Evolutionary conservation across 2,888 invertebrate genomes (phyloP), one percentile per base, ranked within the genome.

Genomic region (Mythimna ferrago): DNA sequence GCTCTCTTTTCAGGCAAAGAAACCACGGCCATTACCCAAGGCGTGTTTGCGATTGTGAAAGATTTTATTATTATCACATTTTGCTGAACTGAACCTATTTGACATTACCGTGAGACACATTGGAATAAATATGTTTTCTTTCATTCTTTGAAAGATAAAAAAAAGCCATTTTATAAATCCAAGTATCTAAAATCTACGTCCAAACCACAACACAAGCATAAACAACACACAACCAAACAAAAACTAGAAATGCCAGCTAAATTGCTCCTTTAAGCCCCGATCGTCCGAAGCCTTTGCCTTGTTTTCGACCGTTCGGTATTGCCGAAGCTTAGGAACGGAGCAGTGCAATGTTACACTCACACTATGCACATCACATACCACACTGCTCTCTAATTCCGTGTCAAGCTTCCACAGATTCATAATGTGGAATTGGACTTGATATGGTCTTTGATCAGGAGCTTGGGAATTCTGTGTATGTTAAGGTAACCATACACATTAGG

Each of bases 331-430:
- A 66, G 38, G 48, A 51, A 11, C 64, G n/a, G 21, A 35, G 51
- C n/a, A 3, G 51, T 48, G 63, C 41, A 48, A 78, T 71, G 78
- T 58, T 41, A 32, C 19, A 58, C 58, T 71, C 66, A 71, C 66
- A 77, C 62, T 58, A 26, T 44, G 26, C 61, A 2, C 53, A 62
- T 26, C 57, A 11, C 32, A 76, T 76, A 69, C 77, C 48, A 1
- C 44, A 21, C 57, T 62, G 16, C 56, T 54, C 35, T 54, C 48
- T 71, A 48, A 78, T 41, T 54, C 66, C 38, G 26, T 48, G 63
- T 54, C 53, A 54, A 58, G 44, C 48, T 58, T 32, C 78, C 71
- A 66, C 58, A 53, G 63, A 71, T 78, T 66, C 58, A 71, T 58
- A 78, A 72, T 56, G 56, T 14, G 26, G 57, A 2, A 32, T 57